phyloP scores from a whole-genome alignment of 92 coral and sea anemone genomes.

The Parazoanthus swiftii region DNA sequence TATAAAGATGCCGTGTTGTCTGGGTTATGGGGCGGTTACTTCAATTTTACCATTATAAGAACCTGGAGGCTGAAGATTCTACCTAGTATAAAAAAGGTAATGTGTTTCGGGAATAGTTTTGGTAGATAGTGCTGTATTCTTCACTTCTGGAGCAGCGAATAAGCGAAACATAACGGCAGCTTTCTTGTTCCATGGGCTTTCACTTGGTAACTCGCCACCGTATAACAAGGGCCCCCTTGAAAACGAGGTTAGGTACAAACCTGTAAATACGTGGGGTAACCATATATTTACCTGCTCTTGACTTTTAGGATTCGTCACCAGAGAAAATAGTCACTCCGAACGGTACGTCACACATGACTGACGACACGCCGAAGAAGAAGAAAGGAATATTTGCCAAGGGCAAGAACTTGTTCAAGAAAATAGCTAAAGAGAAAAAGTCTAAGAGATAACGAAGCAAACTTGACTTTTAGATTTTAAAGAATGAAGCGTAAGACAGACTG shows the following conservation, averaged over 20 bases:
- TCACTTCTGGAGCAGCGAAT: too few species aligned
- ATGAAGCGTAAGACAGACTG: neutral
- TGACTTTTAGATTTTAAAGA: neutral
- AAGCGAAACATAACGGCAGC: too few species aligned
- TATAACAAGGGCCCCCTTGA: neutral
- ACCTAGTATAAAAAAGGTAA: too few species aligned
- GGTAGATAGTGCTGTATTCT: too few species aligned
- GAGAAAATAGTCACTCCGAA: slow-evolving; percentile 67
- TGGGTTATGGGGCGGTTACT: too few species aligned
- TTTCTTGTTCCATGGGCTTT: too few species aligned
- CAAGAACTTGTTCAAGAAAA: slow-evolving; percentile 90
- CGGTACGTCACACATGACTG: slow-evolving; percentile 56
- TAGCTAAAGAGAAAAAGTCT: slow-evolving; percentile 73
- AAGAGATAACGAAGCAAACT: slow-evolving; percentile 49
- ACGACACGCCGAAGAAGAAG: slow-evolving; percentile 76
- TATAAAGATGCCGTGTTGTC: too few species aligned
- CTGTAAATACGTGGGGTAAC: neutral
- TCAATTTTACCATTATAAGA: too few species aligned
- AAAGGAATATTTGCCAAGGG: slow-evolving; percentile 94
- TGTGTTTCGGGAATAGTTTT: too few species aligned
- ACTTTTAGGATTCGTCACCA: slow-evolving; percentile 58
- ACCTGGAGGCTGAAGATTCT: too few species aligned
- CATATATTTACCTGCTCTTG: neutral
- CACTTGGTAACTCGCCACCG: too few species aligned
- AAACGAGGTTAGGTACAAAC: neutral